These are phyloP conservation scores for Netelia inedita DNA, from an alignment of 2,888 invertebrate genomes.

Conservation along the genomic window DNA sequence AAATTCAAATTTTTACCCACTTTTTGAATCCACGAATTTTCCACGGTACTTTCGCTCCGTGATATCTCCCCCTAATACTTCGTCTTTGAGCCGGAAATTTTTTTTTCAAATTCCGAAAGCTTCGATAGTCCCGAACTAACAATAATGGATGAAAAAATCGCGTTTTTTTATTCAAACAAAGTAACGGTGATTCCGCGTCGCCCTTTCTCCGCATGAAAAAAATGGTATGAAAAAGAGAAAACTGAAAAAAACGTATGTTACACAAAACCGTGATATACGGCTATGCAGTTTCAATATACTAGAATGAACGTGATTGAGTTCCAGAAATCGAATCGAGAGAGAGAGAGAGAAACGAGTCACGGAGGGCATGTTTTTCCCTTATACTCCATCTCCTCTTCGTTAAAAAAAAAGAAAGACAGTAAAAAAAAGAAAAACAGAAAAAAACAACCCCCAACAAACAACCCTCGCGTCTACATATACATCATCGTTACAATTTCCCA, in stretches of 20 bases:
- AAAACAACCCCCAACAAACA: no score
- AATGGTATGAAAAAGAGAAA: background rate
- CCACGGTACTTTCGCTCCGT: background rate
- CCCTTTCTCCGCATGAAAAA: background rate
- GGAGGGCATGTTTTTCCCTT: conserved; percentile 18
- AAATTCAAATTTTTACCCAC: background rate
- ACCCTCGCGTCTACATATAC: conserved; percentile 2
- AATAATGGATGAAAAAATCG: background rate
- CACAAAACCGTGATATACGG: background rate
- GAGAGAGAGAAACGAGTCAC: background rate
- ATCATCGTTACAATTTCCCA: conserved; percentile 38
- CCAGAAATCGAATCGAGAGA: background rate
- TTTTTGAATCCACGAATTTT: background rate
- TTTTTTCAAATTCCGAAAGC: background rate
- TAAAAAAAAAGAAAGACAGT: background rate
- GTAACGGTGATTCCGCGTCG: background rate
- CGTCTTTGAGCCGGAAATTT: background rate
- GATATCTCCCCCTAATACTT: background rate
- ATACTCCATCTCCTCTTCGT: conserved; percentile 19
- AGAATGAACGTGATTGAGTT: background rate
- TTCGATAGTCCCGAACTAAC: background rate
- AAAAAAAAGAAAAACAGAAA: no score
- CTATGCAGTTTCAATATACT: background rate
- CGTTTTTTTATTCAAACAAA: background rate
- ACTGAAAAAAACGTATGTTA: background rate